These are phyloP conservation scores for Hydrolagus colliei DNA, from an alignment of 2,797 vertebrate genomes.

Conservation along the genomic window DNA sequence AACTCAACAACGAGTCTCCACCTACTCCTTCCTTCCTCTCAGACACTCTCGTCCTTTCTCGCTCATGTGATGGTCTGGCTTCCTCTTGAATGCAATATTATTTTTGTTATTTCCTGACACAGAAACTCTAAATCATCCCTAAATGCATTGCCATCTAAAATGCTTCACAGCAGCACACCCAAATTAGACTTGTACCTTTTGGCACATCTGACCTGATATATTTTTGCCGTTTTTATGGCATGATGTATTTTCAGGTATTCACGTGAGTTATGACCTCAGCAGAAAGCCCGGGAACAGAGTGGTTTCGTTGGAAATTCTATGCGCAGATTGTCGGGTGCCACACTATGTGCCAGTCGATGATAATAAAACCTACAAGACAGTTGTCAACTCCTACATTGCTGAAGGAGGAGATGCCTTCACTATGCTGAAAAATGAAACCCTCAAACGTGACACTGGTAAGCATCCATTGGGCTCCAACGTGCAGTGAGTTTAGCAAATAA, in stretches of 20 bases:
- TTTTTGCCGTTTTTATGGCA: slow-evolving; percentile 22
- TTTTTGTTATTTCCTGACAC: no score
- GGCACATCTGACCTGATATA: background rate
- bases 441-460: slow-evolving; percentile 79
- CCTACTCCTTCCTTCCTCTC: no score
- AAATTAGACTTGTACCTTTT: background rate
- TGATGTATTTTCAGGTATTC: slow-evolving; percentile 61
- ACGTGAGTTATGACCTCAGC: slow-evolving; percentile 66
- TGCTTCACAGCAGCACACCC: no score
- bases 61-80: no score
- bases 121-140: no score
- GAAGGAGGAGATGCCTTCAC: slow-evolving; percentile 73
- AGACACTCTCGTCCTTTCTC: no score
- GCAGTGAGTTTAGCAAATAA: no score
- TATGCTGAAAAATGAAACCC: slow-evolving; percentile 63
- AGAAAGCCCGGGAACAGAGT: slow-evolving; percentile 55
- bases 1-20: no score
- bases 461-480: background rate
- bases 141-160: no score
- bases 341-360: slow-evolving; percentile 59
- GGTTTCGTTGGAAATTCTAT: slow-evolving; percentile 62
- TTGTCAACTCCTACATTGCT: slow-evolving; percentile 66
- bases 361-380: slow-evolving; percentile 62
- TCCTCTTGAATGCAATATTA: no score
- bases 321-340: slow-evolving; percentile 74